A percentile compares a stretch with the other conserved stretches of the same genome.
phyloP scores from a whole-genome alignment of 2,888 invertebrate genomes.

The Drosophila pegasa region DNA sequence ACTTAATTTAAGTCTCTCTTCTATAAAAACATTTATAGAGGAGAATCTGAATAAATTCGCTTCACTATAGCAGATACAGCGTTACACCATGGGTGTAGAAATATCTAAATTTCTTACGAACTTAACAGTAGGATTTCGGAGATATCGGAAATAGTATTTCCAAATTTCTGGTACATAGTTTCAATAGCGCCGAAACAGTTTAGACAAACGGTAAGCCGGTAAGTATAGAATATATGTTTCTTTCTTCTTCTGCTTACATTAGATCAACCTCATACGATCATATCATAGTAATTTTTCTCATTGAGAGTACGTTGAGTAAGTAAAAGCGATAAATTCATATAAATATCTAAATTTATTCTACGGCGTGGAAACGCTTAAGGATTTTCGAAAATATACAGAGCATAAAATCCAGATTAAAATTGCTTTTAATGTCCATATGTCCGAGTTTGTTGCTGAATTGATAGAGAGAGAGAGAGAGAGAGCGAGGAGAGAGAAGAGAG shows the following conservation, averaged over 20 bases:
- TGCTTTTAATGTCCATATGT: slow-evolving; percentile 63
- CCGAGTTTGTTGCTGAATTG: slow-evolving; percentile 60
- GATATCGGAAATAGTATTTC: too few species aligned
- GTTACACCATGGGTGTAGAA: too few species aligned
- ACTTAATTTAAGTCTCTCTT: not conserved
- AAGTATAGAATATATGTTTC: too few species aligned
- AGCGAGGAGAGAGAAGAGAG: slow-evolving; percentile 26
- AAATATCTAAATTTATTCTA: not conserved
- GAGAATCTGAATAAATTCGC: too few species aligned
- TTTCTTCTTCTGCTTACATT: not conserved
- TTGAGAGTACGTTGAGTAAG: too few species aligned
- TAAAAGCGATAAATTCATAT: not conserved
- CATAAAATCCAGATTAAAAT: slow-evolving; percentile 34
- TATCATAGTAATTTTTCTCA: too few species aligned
- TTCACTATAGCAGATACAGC: too few species aligned
- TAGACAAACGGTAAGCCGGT: too few species aligned
- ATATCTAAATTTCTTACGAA: too few species aligned
- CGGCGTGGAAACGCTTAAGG: not conserved
- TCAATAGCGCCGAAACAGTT: too few species aligned
- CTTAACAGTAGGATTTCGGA: too few species aligned
- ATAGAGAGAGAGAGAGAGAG: slow-evolving; percentile 18
- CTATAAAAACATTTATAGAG: not conserved
- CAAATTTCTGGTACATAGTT: too few species aligned
- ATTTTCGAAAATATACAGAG: not conserved
- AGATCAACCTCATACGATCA: not conserved